These are phyloP conservation scores for Mystacornis crossleyi DNA, from an alignment of 2,113 vertebrate species.

Conservation along the genomic window DNA sequence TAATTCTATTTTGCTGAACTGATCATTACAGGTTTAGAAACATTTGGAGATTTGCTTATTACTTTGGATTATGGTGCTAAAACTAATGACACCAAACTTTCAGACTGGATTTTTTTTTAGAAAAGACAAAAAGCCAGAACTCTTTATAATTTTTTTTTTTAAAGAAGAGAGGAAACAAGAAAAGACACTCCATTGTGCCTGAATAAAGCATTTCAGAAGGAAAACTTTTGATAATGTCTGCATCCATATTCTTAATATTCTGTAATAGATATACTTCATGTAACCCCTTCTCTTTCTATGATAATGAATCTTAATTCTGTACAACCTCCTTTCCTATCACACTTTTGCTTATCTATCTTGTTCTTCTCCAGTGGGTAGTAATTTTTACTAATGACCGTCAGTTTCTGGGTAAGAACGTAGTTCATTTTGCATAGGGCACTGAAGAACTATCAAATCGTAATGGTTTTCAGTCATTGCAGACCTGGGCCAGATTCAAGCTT, in stretches of 20 bases:
- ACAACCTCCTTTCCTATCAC: neutral
- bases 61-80: neutral
- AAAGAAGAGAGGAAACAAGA: neutral
- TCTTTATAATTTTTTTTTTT: neutral
- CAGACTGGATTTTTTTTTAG: neutral
- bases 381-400: constrained; percentile 26
- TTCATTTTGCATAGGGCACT: constrained; percentile 28
- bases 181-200: neutral
- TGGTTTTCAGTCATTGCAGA: constrained; percentile 6
- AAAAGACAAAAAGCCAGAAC: neutral
- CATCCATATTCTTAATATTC: neutral
- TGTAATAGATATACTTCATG: neutral
- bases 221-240: neutral
- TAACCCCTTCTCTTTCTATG: neutral
- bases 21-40: neutral
- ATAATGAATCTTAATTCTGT: neutral
- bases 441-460: constrained; percentile 27
- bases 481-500: neutral
- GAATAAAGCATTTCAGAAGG: neutral
- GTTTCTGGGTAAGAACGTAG: neutral
- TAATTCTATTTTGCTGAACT: neutral
- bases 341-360: neutral
- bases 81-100: neutral
- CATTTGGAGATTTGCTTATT: neutral
- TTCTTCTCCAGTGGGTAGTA: neutral